Conservation (phyloP, 2,888 invertebrate genomes). For the Caenorhabditis imperialis region DNA sequence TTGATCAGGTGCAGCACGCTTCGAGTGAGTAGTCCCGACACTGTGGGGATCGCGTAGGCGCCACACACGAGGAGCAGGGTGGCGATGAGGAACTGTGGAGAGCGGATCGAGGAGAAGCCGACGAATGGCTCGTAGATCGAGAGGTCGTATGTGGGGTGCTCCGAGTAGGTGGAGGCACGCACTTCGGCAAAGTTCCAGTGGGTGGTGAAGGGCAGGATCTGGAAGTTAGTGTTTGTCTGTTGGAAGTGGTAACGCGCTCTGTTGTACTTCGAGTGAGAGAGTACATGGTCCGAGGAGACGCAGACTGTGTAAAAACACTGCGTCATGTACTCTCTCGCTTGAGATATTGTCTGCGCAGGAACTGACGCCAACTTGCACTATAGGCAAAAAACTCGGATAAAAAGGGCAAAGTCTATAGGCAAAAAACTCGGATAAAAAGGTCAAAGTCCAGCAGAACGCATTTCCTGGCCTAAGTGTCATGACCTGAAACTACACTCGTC, state of each 20-base stretch:
- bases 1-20: constrained; percentile 40
- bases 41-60: constrained; percentile 34
- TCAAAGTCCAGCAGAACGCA: no score
- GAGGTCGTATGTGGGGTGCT: constrained; percentile 32
- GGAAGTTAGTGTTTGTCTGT: neutral
- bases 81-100: constrained; percentile 28
- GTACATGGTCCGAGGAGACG: neutral
- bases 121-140: constrained; percentile 26
- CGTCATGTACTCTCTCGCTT: no score
- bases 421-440: no score
- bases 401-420: no score
- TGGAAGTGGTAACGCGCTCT: neutral
- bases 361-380: no score
- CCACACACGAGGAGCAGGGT: constrained; percentile 25
- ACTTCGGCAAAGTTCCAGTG: constrained; percentile 31
- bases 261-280: no score
- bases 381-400: no score
- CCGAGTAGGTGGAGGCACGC: constrained; percentile 11
- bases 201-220: constrained; percentile 39
- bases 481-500: no score
- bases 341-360: no score
- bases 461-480: no score
- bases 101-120: constrained; percentile 22
- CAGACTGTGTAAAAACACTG: no score
- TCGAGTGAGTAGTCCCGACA: constrained; percentile 24